Percentiles rank a stretch among this genome's conserved stretches.
Conservation (phyloP, 92 coral and sea anemone species). For the Epizoanthus rinbou region DNA sequence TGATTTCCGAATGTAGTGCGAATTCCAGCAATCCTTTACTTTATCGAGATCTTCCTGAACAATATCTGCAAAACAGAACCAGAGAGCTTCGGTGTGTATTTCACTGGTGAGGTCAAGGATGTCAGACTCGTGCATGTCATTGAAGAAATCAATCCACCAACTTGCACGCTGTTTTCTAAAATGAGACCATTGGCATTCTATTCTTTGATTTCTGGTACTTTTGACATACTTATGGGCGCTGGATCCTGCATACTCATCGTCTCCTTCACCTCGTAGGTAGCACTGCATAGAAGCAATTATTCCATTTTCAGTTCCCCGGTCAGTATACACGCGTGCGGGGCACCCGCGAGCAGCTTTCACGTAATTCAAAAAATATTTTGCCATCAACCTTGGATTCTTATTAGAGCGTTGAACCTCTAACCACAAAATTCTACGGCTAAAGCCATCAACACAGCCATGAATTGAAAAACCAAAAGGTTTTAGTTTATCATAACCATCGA, state of each 20-base stretch:
- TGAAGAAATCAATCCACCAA: slow-evolving; percentile 76
- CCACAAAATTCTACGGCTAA: slow-evolving; percentile 71
- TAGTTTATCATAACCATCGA: slow-evolving; percentile 68
- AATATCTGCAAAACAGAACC: slow-evolving; percentile 72
- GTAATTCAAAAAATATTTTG: slow-evolving; percentile 56
- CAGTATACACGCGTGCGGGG: slow-evolving; percentile 59
- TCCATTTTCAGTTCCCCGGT: slow-evolving; percentile 74
- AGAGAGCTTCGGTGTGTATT: slow-evolving; percentile 65
- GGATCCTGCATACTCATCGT: slow-evolving; percentile 62
- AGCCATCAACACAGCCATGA: slow-evolving; percentile 71
- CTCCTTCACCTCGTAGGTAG: slow-evolving; percentile 64
- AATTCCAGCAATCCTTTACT: slow-evolving; percentile 66
- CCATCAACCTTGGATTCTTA: slow-evolving; percentile 59
- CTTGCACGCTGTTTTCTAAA: slow-evolving; percentile 60
- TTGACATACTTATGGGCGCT: slow-evolving; percentile 63
- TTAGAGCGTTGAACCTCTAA: slow-evolving; percentile 72
- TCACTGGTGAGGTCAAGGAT: slow-evolving; percentile 59
- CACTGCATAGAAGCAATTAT: slow-evolving; percentile 68
- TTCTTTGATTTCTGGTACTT: slow-evolving; percentile 70
- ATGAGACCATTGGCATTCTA: slow-evolving; percentile 71
- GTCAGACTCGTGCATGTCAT: slow-evolving; percentile 61
- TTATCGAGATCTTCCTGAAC: slow-evolving; percentile 66
- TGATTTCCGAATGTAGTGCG: slow-evolving; percentile 73
- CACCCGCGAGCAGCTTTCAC: slow-evolving; percentile 66
- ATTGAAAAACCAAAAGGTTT: slow-evolving; percentile 72